Conservation (phyloP, 2,888 invertebrate species). For the Sphaeridia pumilis region DNA sequence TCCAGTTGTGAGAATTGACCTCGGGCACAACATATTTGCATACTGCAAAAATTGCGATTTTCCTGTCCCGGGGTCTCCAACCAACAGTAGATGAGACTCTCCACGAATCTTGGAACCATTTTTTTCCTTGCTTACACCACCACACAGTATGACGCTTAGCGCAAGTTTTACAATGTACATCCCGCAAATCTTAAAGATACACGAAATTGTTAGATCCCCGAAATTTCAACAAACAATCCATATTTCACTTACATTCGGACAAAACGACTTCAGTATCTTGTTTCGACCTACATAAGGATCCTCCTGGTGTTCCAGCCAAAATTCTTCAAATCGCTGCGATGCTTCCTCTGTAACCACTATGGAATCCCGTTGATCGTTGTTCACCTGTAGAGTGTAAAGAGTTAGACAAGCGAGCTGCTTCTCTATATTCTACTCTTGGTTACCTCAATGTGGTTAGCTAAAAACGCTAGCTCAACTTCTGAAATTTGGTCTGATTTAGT, state of each 20-base stretch:
- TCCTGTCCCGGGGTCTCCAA: slow-evolving; percentile 78
- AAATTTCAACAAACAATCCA: background rate
- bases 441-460: slow-evolving; percentile 55
- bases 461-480: slow-evolving; percentile 57
- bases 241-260: slow-evolving; percentile 55
- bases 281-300: slow-evolving; percentile 62
- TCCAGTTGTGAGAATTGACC: slow-evolving; percentile 75
- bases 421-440: slow-evolving; percentile 29
- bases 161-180: slow-evolving; percentile 75
- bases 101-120: slow-evolving; percentile 53
- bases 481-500: slow-evolving; percentile 49
- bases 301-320: slow-evolving; percentile 55
- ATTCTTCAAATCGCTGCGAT: slow-evolving; percentile 55
- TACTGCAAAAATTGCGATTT: slow-evolving; percentile 73
- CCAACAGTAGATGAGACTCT: slow-evolving; percentile 70
- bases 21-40: slow-evolving; percentile 53
- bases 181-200: slow-evolving; percentile 58
- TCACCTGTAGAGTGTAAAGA: slow-evolving; percentile 42
- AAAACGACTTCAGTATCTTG: slow-evolving; percentile 63
- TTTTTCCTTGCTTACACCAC: slow-evolving; percentile 43
- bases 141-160: slow-evolving; percentile 52
- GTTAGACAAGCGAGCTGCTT: slow-evolving; percentile 1
- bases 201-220: background rate
- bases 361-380: slow-evolving; percentile 44
- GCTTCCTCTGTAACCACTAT: slow-evolving; percentile 52